A percentile compares a stretch with the other conserved stretches of the same genome.
Conservation (phyloP, 2,113 vertebrate species). For the Catharus bicknelli region DNA sequence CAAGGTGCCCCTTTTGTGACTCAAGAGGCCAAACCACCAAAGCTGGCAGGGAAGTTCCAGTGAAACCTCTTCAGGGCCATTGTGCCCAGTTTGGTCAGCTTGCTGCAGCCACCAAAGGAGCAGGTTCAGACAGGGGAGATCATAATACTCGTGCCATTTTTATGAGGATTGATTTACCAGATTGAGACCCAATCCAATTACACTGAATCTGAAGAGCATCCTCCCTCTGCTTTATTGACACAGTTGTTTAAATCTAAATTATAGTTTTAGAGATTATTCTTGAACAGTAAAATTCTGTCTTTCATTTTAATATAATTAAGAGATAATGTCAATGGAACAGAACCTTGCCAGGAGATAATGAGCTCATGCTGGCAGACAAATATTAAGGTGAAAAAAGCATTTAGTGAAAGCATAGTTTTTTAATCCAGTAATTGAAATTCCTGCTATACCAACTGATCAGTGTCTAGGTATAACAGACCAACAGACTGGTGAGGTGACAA, state of each 20-base stretch:
- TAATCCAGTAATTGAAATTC: not conserved
- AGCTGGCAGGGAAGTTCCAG: not conserved
- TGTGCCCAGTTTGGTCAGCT: not conserved
- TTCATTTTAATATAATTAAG: slow-evolving; percentile 51
- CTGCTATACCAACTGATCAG: not conserved
- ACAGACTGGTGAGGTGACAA: not conserved
- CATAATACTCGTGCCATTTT: not conserved
- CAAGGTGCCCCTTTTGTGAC: not conserved
- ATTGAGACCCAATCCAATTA: not conserved
- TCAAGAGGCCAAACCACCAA: not conserved
- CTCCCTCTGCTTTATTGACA: slow-evolving; percentile 7
- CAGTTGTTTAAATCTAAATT: slow-evolving; percentile 9
- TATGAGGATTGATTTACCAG: not conserved
- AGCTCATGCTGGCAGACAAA: slow-evolving; percentile 40
- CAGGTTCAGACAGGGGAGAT: not conserved
- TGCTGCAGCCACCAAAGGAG: not conserved
- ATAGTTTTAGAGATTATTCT: not conserved
- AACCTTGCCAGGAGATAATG: slow-evolving; percentile 51
- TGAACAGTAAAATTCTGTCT: not conserved
- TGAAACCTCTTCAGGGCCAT: not conserved
- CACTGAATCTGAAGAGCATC: not conserved
- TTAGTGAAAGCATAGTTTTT: not conserved
- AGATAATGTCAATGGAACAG: slow-evolving; percentile 40
- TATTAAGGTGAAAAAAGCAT: slow-evolving; percentile 41
- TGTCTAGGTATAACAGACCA: not conserved